A percentile compares a stretch with the other conserved stretches of the same genome.
These are phyloP conservation scores for Trochalopteron elliotii DNA, from an alignment of 2,113 vertebrate genomes.

Conservation along the genomic window DNA sequence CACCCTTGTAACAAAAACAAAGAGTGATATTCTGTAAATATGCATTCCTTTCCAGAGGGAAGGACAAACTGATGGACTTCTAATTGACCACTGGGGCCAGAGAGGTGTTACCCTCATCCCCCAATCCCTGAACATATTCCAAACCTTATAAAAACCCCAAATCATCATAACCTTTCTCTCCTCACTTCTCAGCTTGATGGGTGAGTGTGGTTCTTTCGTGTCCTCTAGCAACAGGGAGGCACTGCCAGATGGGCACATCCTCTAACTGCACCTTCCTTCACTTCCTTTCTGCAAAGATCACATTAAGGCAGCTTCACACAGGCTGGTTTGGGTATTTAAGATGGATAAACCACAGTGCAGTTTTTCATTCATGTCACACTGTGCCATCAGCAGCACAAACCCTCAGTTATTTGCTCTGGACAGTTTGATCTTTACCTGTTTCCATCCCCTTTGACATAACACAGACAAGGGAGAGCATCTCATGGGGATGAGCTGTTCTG, in stretches of 20 bases:
- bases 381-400: neutral
- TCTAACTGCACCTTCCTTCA: rapidly evolving
- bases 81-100: too few species aligned
- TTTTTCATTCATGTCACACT: too few species aligned
- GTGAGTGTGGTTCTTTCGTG: too few species aligned
- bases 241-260: neutral
- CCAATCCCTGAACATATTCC: too few species aligned
- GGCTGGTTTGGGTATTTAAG: neutral
- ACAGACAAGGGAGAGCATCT: neutral
- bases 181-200: too few species aligned
- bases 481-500: neutral
- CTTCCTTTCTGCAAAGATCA: neutral
- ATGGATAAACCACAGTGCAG: neutral
- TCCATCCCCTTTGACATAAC: neutral
- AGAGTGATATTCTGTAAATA: too few species aligned
- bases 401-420: neutral
- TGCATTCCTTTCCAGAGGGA: too few species aligned
- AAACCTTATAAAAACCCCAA: too few species aligned
- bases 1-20: too few species aligned
- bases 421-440: neutral
- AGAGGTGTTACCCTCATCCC: too few species aligned
- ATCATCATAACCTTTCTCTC: too few species aligned
- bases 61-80: too few species aligned
- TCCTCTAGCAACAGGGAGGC: neutral
- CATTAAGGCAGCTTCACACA: neutral